Percentiles rank a stretch among this genome's conserved stretches.
phyloP scores from a whole-genome alignment of 1,140 invertebrate genomes.

The Orchesella cincta region DNA sequence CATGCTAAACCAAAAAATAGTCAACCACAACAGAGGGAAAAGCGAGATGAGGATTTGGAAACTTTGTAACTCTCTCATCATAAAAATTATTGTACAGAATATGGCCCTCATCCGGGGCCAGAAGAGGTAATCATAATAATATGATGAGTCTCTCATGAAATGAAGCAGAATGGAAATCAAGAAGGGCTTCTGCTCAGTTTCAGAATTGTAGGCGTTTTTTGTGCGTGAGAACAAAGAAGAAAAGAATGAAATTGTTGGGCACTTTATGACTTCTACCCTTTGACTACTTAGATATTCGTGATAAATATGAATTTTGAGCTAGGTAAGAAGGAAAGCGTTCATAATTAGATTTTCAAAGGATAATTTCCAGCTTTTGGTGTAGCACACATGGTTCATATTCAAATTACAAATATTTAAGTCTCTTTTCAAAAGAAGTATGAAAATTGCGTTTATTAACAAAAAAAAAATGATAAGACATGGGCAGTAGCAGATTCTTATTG shows the following conservation, averaged over 20 bases:
- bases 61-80: conserved; percentile 1
- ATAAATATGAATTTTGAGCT: neutral
- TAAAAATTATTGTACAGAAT: conserved; percentile 13
- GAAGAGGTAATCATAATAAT: conserved; percentile 6
- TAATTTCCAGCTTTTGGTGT: neutral
- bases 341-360: conserved; percentile 8
- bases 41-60: conserved; percentile 14
- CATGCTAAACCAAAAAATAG: conserved; percentile 14
- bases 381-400: neutral
- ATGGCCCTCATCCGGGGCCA: conserved; percentile 12
- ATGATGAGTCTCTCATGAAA: conserved; percentile 3
- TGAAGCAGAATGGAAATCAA: neutral
- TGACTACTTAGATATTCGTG: neutral
- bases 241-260: no score
- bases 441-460: no score
- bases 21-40: conserved; percentile 1
- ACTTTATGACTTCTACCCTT: no score
- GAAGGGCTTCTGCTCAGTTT: neutral
- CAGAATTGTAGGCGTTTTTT: neutral
- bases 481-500: no score
- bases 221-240: conserved; percentile 15
- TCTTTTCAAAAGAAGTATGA: no score
- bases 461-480: no score
- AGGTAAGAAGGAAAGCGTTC: neutral
- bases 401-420: no score